A percentile compares a stretch with the other conserved stretches of the same genome.
These are phyloP conservation scores for Eilema caniola DNA, from an alignment of 2,888 invertebrate species.

Conservation along the genomic window DNA sequence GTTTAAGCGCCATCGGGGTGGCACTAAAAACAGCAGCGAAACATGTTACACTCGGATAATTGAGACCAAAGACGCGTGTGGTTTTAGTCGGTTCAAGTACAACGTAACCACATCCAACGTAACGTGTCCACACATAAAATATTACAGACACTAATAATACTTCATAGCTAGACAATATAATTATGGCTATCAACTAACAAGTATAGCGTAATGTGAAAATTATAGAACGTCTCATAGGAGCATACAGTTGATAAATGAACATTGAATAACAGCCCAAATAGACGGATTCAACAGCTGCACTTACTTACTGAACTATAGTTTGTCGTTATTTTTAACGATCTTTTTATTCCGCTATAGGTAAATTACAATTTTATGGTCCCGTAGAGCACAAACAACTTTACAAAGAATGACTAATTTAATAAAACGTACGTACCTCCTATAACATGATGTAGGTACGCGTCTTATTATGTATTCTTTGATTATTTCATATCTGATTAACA, in stretches of 20 bases:
- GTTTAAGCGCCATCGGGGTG: too few species aligned
- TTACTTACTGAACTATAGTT: neutral
- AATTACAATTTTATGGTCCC: neutral
- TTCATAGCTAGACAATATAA: too few species aligned
- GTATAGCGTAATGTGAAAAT: too few species aligned
- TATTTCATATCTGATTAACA: slow-evolving; percentile 32
- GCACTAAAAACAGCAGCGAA: too few species aligned
- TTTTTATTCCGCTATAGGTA: neutral
- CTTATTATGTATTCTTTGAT: slow-evolving; percentile 31
- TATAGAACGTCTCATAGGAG: too few species aligned
- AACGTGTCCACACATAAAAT: too few species aligned
- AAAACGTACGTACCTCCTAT: neutral
- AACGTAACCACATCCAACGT: too few species aligned
- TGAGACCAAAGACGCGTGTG: too few species aligned
- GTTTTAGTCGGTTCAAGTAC: too few species aligned
- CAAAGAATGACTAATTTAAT: slow-evolving; percentile 3
- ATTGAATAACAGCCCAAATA: neutral
- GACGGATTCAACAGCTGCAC: neutral
- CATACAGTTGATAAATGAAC: neutral
- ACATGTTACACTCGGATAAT: too few species aligned
- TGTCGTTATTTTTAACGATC: neutral
- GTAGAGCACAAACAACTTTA: neutral
- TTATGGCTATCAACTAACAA: too few species aligned
- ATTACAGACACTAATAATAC: too few species aligned
- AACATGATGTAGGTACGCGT: neutral